Evolutionary conservation across 2,797 vertebrate species (phyloP).

Genomic region (Coluber constrictor): DNA sequence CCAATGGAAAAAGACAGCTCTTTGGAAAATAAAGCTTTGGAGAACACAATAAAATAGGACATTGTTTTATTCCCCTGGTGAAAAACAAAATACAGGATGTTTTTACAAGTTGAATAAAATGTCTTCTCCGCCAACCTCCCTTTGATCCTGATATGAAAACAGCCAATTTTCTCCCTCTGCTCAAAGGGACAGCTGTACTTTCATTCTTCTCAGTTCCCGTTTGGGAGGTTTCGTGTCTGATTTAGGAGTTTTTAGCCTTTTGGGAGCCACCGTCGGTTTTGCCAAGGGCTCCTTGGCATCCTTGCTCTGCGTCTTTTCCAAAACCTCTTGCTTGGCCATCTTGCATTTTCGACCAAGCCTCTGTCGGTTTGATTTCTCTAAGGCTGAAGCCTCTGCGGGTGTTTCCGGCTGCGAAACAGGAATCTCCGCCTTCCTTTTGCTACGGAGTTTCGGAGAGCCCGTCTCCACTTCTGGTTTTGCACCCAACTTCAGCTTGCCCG

Average conservation of each 20-base stretch:
- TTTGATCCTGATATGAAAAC: neutral
- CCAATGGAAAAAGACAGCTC: neutral
- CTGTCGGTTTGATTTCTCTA: neutral
- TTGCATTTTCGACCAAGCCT: constrained; percentile 34
- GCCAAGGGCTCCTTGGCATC: constrained; percentile 54
- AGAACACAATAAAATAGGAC: neutral
- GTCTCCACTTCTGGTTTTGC: neutral
- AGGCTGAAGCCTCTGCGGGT: neutral
- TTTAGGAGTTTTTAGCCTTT: constrained; percentile 39
- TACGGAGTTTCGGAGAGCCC: neutral
- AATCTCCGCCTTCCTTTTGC: constrained; percentile 61
- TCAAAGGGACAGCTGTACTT: constrained; percentile 9
- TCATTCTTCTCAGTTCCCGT: constrained; percentile 23
- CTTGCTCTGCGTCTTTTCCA: constrained; percentile 52
- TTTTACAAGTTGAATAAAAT: neutral
- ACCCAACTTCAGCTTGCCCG: constrained; percentile 29
- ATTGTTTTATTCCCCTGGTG: neutral
- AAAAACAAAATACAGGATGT: neutral
- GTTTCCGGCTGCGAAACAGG: constrained; percentile 20
- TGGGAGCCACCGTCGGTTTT: constrained; percentile 51
- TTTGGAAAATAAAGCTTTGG: neutral
- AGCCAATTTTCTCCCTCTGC: neutral
- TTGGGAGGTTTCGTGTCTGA: constrained; percentile 54
- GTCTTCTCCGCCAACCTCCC: neutral
- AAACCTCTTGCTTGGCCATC: constrained; percentile 29